A percentile compares a stretch with the other conserved stretches of the same genome.
phyloP scores from a whole-genome alignment of 2,888 invertebrate genomes.

The Anoplius nigerrimus region DNA sequence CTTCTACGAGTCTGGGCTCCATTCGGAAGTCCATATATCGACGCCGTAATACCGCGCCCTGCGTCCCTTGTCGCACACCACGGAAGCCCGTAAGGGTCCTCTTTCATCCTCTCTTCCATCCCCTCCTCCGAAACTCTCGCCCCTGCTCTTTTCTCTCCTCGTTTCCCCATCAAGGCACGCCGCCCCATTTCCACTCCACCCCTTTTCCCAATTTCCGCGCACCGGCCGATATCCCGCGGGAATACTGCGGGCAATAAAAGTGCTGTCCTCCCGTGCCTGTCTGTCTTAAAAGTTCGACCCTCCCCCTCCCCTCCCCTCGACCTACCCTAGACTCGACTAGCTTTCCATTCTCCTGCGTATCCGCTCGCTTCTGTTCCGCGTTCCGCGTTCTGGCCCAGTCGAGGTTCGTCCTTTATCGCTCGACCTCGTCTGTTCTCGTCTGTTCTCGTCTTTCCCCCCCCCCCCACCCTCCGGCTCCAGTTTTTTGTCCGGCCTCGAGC shows the following conservation, averaged over 20 bases:
- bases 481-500: no score
- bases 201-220: slow-evolving; percentile 44
- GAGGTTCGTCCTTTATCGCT: no score
- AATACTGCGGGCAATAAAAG: slow-evolving; percentile 48
- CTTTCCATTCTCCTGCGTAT: no score
- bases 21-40: slow-evolving; percentile 51
- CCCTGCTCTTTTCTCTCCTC: slow-evolving; percentile 1
- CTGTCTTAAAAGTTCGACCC: slow-evolving; percentile 50
- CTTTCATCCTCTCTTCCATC: background rate
- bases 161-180: slow-evolving; percentile 9
- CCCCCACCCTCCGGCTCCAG: no score
- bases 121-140: slow-evolving; percentile 22
- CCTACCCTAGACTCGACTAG: no score
- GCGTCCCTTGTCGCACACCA: slow-evolving; percentile 30
- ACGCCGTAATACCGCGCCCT: slow-evolving; percentile 28
- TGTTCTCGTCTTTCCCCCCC: no score
- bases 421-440: no score
- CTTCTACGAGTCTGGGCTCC: slow-evolving; percentile 4
- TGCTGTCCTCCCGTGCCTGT: slow-evolving; percentile 41
- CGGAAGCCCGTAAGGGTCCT: slow-evolving; percentile 38
- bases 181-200: background rate
- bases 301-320: background rate
- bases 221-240: slow-evolving; percentile 30
- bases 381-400: no score
- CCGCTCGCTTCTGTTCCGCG: no score